A percentile compares a stretch with the other conserved stretches of the same genome.
These are phyloP conservation scores for Eudasyphora cyanicolor DNA, from an alignment of 2,888 invertebrate species.

Conservation along the genomic window DNA sequence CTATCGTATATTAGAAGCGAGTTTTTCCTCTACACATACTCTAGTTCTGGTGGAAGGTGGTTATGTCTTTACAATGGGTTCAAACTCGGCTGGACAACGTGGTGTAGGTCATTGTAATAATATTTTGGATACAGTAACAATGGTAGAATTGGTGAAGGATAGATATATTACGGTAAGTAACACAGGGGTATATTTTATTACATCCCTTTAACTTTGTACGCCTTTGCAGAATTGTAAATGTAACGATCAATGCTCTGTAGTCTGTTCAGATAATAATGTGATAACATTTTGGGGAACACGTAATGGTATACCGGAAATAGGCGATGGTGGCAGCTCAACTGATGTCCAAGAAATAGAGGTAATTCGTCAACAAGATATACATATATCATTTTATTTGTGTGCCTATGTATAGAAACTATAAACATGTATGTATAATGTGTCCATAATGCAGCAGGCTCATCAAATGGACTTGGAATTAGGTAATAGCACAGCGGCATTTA, in stretches of 20 bases:
- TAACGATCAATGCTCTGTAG: slow-evolving; percentile 85
- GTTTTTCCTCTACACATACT: slow-evolving; percentile 84
- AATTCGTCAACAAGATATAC: background rate
- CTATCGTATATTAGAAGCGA: slow-evolving; percentile 82
- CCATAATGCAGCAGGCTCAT: slow-evolving; percentile 25
- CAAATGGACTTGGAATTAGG: slow-evolving; percentile 73
- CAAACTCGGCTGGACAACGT: slow-evolving; percentile 84
- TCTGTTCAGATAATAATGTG: slow-evolving; percentile 84
- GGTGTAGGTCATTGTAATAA: slow-evolving; percentile 80
- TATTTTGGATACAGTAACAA: slow-evolving; percentile 71
- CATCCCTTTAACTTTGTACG: no score
- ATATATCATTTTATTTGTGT: no score
- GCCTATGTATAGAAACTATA: background rate
- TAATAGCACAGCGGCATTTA: slow-evolving; percentile 79
- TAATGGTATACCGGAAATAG: slow-evolving; percentile 77
- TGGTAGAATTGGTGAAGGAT: slow-evolving; percentile 76
- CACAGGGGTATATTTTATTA: background rate
- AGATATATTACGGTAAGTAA: slow-evolving; percentile 74
- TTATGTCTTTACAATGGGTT: slow-evolving; percentile 84
- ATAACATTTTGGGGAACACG: slow-evolving; percentile 86
- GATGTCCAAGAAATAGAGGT: slow-evolving; percentile 47
- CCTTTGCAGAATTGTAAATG: slow-evolving; percentile 83
- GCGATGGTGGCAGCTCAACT: slow-evolving; percentile 65
- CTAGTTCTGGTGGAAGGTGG: slow-evolving; percentile 84
- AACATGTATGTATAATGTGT: background rate